A percentile compares a stretch with the other conserved stretches of the same genome.
These are phyloP conservation scores for Pachymerium ferrugineum DNA, from an alignment of 2,888 invertebrate species.

Conservation along the genomic window DNA sequence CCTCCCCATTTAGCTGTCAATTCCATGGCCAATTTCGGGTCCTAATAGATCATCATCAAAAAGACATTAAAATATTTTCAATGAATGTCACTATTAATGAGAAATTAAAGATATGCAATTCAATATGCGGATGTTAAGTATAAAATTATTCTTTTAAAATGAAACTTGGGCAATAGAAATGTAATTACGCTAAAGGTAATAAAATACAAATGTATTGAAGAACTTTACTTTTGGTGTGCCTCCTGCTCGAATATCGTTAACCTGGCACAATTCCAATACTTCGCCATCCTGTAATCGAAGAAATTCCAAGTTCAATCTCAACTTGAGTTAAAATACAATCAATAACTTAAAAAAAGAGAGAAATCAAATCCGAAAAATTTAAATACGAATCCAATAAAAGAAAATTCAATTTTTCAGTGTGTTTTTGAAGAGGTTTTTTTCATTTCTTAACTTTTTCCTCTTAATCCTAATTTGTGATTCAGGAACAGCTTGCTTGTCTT, in stretches of 20 bases:
- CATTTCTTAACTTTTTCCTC: background rate
- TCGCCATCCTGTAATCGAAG: conserved; percentile 80
- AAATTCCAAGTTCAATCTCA: conserved; percentile 18
- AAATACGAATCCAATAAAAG: background rate
- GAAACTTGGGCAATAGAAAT: background rate
- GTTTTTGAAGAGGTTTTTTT: background rate
- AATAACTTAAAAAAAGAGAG: background rate
- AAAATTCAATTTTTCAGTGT: background rate
- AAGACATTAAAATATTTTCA: background rate
- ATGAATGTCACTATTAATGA: background rate
- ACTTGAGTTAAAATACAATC: conserved; percentile 35
- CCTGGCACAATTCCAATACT: conserved; percentile 96
- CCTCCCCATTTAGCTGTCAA: conserved; percentile 72
- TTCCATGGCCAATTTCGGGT: conserved; percentile 70
- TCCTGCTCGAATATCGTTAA: conserved; percentile 91
- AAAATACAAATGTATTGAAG: background rate
- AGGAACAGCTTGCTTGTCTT: conserved; percentile 4
- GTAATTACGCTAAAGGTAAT: background rate
- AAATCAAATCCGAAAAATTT: background rate
- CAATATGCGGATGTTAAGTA: background rate
- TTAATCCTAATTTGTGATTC: background rate
- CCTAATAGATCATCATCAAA: conserved; percentile 52
- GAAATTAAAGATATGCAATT: background rate
- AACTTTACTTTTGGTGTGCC: conserved; percentile 79
- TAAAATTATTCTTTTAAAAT: background rate